Conservation (phyloP, 2,797 vertebrate species). For the Eremophila alpestris region DNA sequence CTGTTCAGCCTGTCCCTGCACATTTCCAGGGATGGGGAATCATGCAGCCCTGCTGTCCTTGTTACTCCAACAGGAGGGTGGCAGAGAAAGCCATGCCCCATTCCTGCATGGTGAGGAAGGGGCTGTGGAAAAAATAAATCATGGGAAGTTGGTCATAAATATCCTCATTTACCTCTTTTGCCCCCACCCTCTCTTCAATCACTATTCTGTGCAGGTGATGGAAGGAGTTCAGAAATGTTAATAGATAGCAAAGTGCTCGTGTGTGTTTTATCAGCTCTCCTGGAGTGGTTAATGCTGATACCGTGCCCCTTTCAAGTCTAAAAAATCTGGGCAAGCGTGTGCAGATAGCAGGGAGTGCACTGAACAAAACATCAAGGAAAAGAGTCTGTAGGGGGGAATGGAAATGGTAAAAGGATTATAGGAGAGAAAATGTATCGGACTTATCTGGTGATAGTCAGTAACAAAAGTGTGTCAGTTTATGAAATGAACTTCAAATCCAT, state of each 20-base stretch:
- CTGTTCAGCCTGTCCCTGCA: background rate
- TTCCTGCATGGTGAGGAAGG: background rate
- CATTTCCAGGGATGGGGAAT: background rate
- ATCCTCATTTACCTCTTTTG: background rate
- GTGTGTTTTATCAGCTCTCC: constrained; percentile 28
- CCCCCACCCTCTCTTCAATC: constrained; percentile 2
- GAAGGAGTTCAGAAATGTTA: constrained; percentile 35
- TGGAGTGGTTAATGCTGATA: constrained; percentile 22
- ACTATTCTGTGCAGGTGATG: constrained; percentile 11
- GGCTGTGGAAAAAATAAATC: background rate
- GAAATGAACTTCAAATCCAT: constrained; percentile 56
- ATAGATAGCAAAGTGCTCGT: background rate
- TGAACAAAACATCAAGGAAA: constrained; percentile 54
- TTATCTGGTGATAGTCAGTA: constrained; percentile 23
- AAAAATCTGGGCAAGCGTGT: constrained; percentile 54
- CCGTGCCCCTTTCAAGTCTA: constrained; percentile 41
- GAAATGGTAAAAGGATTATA: constrained; percentile 44
- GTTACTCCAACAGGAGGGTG: background rate
- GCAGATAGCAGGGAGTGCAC: constrained; percentile 48
- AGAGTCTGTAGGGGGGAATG: background rate
- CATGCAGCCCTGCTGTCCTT: background rate
- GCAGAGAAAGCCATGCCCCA: fast-evolving
- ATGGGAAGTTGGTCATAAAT: background rate
- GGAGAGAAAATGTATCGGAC: constrained; percentile 14
- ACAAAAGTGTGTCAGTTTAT: constrained; percentile 37